A percentile compares a stretch with the other conserved stretches of the same genome.
Conservation (phyloP, 2,888 invertebrate genomes). For the Agapetus fuscipes region DNA sequence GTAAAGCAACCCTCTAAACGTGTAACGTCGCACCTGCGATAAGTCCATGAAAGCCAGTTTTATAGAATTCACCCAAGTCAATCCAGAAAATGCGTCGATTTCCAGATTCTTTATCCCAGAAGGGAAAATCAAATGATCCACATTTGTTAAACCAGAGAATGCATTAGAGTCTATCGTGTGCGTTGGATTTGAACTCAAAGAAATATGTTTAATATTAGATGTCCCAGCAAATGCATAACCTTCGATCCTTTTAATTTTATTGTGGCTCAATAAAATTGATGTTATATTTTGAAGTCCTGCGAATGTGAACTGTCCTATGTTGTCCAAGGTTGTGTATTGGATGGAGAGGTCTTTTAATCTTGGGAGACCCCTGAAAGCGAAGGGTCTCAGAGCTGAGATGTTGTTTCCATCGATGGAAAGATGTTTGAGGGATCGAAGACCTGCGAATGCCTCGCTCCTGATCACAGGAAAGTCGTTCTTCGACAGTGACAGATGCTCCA, state of each 20-base stretch:
- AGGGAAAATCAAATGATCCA: slow-evolving; percentile 75
- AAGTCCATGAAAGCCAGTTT: slow-evolving; percentile 81
- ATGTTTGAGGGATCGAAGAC: slow-evolving; percentile 67
- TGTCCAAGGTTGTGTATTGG: slow-evolving; percentile 73
- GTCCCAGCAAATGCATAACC: slow-evolving; percentile 82
- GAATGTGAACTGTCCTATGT: slow-evolving; percentile 75
- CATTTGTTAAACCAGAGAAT: slow-evolving; percentile 76
- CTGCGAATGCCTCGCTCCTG: slow-evolving; percentile 72
- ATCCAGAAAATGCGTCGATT: slow-evolving; percentile 69
- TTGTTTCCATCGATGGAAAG: slow-evolving; percentile 84
- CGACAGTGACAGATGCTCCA: slow-evolving; percentile 77
- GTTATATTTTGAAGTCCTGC: slow-evolving; percentile 75
- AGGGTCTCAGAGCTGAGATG: slow-evolving; percentile 69
- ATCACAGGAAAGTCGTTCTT: slow-evolving; percentile 77
- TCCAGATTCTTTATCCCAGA: slow-evolving; percentile 66
- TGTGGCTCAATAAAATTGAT: slow-evolving; percentile 59
- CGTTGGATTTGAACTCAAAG: slow-evolving; percentile 76
- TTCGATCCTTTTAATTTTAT: slow-evolving; percentile 59
- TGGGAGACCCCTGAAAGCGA: slow-evolving; percentile 76
- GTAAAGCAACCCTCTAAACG: slow-evolving; percentile 68
- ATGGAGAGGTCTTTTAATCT: slow-evolving; percentile 74
- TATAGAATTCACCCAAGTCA: slow-evolving; percentile 69
- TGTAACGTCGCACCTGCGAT: slow-evolving; percentile 56
- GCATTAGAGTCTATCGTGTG: slow-evolving; percentile 72
- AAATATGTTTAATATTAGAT: slow-evolving; percentile 69